Conservation (phyloP, 30 jellyfish, hydroid and myxozoan genomes). For the Aurelia aurita complex sp. Pacific region DNA sequence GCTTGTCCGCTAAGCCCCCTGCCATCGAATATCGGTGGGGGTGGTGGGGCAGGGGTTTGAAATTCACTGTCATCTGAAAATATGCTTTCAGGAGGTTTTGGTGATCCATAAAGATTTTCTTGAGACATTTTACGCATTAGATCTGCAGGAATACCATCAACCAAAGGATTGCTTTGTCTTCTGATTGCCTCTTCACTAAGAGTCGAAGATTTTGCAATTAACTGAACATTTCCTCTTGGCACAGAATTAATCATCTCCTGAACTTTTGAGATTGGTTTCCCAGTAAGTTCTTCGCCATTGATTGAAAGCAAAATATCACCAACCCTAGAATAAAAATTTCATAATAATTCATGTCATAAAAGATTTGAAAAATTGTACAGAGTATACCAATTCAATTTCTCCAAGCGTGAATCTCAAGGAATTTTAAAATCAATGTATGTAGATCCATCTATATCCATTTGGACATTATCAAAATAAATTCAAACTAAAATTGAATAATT, state of each 20-base stretch:
- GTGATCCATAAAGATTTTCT: neutral
- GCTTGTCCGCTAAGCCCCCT: neutral
- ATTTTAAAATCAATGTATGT: too few species aligned
- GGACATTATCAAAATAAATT: too few species aligned
- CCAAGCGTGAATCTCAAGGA: too few species aligned
- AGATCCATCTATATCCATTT: too few species aligned
- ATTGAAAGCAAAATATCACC: slow-evolving; percentile 87
- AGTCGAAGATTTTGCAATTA: slow-evolving; percentile 72
- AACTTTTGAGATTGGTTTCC: slow-evolving; percentile 92
- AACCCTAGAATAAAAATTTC: slow-evolving; percentile 41
- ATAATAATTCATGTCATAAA: neutral
- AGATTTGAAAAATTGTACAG: too few species aligned
- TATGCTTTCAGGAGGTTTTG: slow-evolving; percentile 45
- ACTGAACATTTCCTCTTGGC: slow-evolving; percentile 91
- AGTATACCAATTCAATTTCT: too few species aligned
- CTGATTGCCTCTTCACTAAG: slow-evolving; percentile 38
- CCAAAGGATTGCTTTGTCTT: slow-evolving; percentile 26
- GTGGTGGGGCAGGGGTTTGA: slow-evolving; percentile 68
- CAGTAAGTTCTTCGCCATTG: slow-evolving; percentile 80
- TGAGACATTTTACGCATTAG: neutral
- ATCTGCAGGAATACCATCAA: slow-evolving; percentile 25
- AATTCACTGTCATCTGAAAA: slow-evolving; percentile 65
- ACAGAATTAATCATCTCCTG: slow-evolving; percentile 70
- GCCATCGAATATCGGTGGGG: slow-evolving; percentile 44
- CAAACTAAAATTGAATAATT: too few species aligned